Percentiles rank a stretch among this genome's conserved stretches.
These are phyloP conservation scores for Osmerus mordax DNA, from an alignment of 2,113 vertebrate genomes.

Conservation along the genomic window DNA sequence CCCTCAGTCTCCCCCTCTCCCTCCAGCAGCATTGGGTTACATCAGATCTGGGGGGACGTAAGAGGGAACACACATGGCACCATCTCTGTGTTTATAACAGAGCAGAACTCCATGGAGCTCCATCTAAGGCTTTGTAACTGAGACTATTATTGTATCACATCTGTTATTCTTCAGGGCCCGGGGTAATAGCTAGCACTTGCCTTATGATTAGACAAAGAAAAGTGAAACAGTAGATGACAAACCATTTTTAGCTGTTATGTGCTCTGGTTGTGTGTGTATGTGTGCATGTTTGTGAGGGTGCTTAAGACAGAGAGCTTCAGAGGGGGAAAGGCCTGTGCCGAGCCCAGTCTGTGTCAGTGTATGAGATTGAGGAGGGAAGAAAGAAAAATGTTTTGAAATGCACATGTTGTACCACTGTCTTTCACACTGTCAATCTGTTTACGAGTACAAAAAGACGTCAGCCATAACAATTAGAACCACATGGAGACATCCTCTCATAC, in stretches of 20 bases:
- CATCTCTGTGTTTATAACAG: slow-evolving; percentile 29
- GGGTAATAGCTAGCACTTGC: slow-evolving; percentile 38
- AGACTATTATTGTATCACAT: slow-evolving; percentile 35
- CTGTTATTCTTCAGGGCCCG: slow-evolving; percentile 34
- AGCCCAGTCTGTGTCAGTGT: neutral
- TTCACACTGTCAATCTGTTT: neutral
- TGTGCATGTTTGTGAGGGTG: neutral
- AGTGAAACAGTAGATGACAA: neutral
- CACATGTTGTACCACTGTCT: neutral
- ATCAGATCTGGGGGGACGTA: slow-evolving; percentile 36
- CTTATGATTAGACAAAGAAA: slow-evolving; percentile 16
- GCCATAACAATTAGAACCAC: slow-evolving; percentile 36
- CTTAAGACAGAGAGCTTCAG: neutral
- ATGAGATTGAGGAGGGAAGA: slow-evolving; percentile 6
- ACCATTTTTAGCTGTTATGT: slow-evolving; percentile 24
- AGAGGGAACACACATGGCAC: slow-evolving; percentile 22
- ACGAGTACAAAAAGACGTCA: slow-evolving; percentile 16
- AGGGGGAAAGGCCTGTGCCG: neutral
- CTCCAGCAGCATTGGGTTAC: slow-evolving; percentile 39
- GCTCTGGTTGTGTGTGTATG: neutral
- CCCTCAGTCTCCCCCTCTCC: slow-evolving; percentile 19
- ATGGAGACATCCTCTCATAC: slow-evolving; percentile 22
- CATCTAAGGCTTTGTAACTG: slow-evolving; percentile 40
- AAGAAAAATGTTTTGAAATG: slow-evolving; percentile 16
- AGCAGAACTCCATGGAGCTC: neutral